Evolutionary conservation across 2,797 vertebrate species (phyloP).

Genomic region (Hydrophis major): DNA sequence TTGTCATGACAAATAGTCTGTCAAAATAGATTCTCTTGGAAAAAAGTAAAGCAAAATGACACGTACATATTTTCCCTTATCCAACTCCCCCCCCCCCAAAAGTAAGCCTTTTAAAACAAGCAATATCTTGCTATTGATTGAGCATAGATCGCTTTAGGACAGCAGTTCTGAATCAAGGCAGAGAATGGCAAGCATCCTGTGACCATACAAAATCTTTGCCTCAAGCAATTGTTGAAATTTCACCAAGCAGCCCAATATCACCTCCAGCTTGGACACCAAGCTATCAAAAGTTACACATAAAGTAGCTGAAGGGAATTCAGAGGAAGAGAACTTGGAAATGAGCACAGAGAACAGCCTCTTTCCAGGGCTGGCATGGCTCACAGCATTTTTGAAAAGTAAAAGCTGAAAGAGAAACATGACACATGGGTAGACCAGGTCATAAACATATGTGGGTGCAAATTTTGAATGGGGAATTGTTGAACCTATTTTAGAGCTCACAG

Average conservation of each 20-base stretch:
- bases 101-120: neutral
- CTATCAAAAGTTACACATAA: neutral
- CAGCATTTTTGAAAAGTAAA: neutral
- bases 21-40: slow-evolving; percentile 42
- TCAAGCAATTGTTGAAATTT: slow-evolving; percentile 21
- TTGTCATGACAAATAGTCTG: slow-evolving; percentile 48
- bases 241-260: neutral
- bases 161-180: neutral
- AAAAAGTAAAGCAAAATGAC: neutral
- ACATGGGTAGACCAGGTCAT: neutral
- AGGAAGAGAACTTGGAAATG: neutral
- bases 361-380: neutral
- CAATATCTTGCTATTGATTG: slow-evolving; percentile 4
- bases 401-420: neutral
- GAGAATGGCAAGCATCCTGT: slow-evolving; percentile 5
- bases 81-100: neutral
- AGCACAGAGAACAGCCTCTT: neutral
- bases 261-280: slow-evolving; percentile 9
- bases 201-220: neutral
- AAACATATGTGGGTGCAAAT: neutral
- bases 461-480: neutral
- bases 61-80: neutral
- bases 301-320: neutral
- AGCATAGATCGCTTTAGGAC: neutral
- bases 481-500: neutral